A percentile compares a stretch with the other conserved stretches of the same genome.
phyloP scores from a whole-genome alignment of 2,113 vertebrate genomes.

The Planiliza haematocheilus region DNA sequence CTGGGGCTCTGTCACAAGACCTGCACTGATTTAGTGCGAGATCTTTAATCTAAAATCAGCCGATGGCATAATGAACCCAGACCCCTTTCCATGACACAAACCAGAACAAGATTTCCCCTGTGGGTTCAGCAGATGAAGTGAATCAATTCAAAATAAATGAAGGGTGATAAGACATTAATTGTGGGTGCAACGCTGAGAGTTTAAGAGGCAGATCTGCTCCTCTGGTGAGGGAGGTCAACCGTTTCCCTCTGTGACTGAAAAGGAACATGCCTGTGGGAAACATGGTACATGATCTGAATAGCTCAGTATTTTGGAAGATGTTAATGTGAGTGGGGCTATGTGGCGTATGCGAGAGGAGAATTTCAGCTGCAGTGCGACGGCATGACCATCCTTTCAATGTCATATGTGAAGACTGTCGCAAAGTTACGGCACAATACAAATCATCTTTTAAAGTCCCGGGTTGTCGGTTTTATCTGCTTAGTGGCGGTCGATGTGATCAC shows the following conservation, averaged over 20 bases:
- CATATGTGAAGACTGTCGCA: constrained; percentile 10
- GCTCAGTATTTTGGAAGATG: constrained; percentile 67
- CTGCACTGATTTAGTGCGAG: constrained; percentile 59
- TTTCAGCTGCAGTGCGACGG: background rate
- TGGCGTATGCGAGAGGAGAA: constrained; percentile 30
- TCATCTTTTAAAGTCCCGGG: background rate
- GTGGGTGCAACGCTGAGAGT: constrained; percentile 27
- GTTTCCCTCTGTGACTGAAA: constrained; percentile 51
- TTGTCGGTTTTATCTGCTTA: background rate
- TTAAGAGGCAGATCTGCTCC: constrained; percentile 42
- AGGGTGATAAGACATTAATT: constrained; percentile 68
- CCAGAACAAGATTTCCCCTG: constrained; percentile 61
- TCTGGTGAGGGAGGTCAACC: constrained; percentile 14
- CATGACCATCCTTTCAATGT: constrained; percentile 39
- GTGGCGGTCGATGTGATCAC: background rate
- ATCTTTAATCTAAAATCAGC: constrained; percentile 76
- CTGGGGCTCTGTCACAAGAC: constrained; percentile 67
- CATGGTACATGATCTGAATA: constrained; percentile 64
- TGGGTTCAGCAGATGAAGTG: constrained; percentile 42
- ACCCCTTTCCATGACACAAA: constrained; percentile 70
- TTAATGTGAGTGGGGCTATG: constrained; percentile 53
- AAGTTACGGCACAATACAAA: background rate
- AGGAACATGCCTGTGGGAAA: constrained; percentile 52
- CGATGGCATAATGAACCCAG: constrained; percentile 60
- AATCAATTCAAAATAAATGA: constrained; percentile 64